Conservation (phyloP, 2,888 invertebrate genomes). For the Heteropelma amictum region DNA sequence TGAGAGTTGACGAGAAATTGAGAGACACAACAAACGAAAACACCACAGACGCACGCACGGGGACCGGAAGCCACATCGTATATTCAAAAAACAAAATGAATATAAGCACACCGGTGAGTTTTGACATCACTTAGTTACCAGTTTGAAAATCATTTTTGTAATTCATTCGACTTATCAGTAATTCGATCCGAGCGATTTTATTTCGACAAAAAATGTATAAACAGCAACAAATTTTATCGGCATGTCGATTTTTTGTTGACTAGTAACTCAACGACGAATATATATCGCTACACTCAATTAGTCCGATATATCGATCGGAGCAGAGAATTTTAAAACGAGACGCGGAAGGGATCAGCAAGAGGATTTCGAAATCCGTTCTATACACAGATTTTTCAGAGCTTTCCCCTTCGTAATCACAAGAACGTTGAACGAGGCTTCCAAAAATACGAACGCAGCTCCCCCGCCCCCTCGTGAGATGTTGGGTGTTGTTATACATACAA, state of each 20-base stretch:
- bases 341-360: background rate
- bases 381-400: slow-evolving; percentile 20
- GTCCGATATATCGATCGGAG: background rate
- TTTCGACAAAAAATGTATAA: too few species aligned
- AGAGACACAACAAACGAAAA: slow-evolving; percentile 2
- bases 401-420: slow-evolving; percentile 18
- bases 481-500: slow-evolving; percentile 45
- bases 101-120: too few species aligned
- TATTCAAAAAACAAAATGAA: too few species aligned
- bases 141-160: too few species aligned
- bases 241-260: too few species aligned
- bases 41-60: background rate
- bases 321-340: slow-evolving; percentile 21
- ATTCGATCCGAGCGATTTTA: too few species aligned
- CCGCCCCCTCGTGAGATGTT: slow-evolving; percentile 11
- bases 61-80: too few species aligned
- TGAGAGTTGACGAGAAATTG: slow-evolving; percentile 1
- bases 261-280: too few species aligned
- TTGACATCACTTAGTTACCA: too few species aligned
- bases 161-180: too few species aligned
- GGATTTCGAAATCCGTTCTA: background rate
- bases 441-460: slow-evolving; percentile 37
- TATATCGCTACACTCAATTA: too few species aligned
- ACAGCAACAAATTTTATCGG: too few species aligned
- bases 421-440: slow-evolving; percentile 29